Percentiles rank a stretch among this genome's conserved stretches.
These are phyloP conservation scores for Orientallactaga bullata DNA, from an alignment of 2,113 vertebrate genomes.

Conservation along the genomic window DNA sequence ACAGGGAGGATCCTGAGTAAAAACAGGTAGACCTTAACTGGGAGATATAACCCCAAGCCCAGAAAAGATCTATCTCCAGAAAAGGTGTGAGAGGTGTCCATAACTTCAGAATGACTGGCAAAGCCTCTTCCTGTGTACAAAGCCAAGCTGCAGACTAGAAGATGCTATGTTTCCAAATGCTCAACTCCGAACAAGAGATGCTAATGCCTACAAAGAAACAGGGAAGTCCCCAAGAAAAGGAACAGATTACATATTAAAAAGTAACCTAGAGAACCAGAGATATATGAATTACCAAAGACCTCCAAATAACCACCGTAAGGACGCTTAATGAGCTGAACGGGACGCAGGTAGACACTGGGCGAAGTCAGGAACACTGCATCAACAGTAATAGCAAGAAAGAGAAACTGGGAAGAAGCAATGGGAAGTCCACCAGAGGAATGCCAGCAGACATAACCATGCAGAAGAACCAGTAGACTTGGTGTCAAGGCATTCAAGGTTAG, in stretches of 20 bases:
- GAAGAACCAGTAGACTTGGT: not conserved
- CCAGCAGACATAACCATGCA: not conserved
- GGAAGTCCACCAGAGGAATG: not conserved
- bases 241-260: not conserved
- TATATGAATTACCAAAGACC: not conserved
- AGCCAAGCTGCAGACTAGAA: not conserved
- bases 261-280: not conserved
- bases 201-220: not conserved
- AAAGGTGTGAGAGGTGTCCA: not conserved
- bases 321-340: not conserved
- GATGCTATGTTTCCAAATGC: not conserved
- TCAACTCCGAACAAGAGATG: not conserved
- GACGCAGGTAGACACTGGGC: not conserved
- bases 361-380: not conserved
- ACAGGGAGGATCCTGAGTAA: not conserved
- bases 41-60: not conserved
- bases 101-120: not conserved
- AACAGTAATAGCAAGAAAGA: not conserved
- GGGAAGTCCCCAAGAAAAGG: not conserved
- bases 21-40: not conserved
- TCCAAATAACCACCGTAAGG: not conserved
- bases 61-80: not conserved
- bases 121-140: not conserved
- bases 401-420: not conserved
- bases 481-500: not conserved